Conservation (phyloP, 2,797 vertebrate genomes). For the Hypotaenidia okinawae region DNA sequence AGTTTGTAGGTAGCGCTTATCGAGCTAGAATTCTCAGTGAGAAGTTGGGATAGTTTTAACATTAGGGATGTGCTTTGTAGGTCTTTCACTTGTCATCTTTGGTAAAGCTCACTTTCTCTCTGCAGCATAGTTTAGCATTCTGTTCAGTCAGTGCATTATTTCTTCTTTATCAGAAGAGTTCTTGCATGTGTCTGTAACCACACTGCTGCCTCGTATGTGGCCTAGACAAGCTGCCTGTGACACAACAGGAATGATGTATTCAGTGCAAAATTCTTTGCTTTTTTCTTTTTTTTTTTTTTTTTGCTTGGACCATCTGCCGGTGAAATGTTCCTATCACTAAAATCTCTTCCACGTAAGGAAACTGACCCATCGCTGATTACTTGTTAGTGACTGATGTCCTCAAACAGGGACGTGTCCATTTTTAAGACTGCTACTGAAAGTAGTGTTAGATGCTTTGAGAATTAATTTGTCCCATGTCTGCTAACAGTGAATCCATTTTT, state of each 20-base stretch:
- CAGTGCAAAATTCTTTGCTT: not conserved
- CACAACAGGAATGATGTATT: not conserved
- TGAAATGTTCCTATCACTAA: not conserved
- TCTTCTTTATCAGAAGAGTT: not conserved
- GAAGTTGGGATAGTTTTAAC: not conserved
- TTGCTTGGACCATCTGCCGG: not conserved
- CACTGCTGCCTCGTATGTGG: constrained; percentile 13
- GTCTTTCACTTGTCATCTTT: not conserved
- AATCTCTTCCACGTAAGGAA: not conserved
- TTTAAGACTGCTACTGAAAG: not conserved
- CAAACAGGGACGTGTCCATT: not conserved
- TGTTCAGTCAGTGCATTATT: not conserved
- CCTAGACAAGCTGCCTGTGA: constrained; percentile 8
- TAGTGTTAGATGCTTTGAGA: not conserved
- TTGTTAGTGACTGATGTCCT: not conserved
- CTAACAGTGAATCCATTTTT: not conserved
- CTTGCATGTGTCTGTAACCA: not conserved
- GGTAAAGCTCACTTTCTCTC: not conserved
- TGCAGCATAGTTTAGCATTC: not conserved
- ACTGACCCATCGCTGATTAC: not conserved
- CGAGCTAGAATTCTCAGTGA: not conserved
- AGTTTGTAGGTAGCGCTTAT: not conserved
- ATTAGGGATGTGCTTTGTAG: not conserved
- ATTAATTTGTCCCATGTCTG: not conserved
- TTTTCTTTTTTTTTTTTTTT: not conserved